Evolutionary conservation across 2,797 vertebrate genomes (phyloP).

Genomic region (Dendrocincla fuliginosa): DNA sequence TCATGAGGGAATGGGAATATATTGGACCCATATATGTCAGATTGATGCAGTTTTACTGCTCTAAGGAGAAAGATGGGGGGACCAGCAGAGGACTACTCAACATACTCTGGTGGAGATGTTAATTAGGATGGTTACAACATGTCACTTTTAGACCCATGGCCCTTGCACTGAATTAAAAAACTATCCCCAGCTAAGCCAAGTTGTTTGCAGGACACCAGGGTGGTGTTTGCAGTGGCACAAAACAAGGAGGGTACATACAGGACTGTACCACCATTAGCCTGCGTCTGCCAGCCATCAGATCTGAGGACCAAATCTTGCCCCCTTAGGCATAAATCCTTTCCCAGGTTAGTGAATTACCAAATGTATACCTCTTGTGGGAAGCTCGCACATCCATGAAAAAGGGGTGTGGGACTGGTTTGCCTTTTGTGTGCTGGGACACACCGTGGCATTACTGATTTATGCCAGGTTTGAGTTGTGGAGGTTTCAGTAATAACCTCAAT

Average conservation of each 20-base stretch:
- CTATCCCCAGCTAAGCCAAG: neutral
- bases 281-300: neutral
- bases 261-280: fast-evolving
- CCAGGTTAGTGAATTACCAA: neutral
- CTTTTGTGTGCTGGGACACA: neutral
- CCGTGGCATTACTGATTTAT: neutral
- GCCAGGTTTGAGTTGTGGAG: fast-evolving
- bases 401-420: neutral
- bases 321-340: neutral
- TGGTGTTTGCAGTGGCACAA: neutral
- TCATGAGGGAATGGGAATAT: neutral
- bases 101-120: neutral
- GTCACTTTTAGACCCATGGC: neutral
- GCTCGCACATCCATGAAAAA: neutral
- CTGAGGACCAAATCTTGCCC: neutral
- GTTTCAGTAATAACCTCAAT: neutral
- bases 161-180: neutral
- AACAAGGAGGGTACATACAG: fast-evolving
- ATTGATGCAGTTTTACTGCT: neutral
- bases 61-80: neutral
- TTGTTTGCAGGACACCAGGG: neutral
- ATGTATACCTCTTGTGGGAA: neutral
- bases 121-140: neutral
- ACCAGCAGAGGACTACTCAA: neutral
- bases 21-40: neutral